Base-by-base conservation (phyloP, 2,888 invertebrate species). In the Rhimphoctona megacephalus region DNA sequence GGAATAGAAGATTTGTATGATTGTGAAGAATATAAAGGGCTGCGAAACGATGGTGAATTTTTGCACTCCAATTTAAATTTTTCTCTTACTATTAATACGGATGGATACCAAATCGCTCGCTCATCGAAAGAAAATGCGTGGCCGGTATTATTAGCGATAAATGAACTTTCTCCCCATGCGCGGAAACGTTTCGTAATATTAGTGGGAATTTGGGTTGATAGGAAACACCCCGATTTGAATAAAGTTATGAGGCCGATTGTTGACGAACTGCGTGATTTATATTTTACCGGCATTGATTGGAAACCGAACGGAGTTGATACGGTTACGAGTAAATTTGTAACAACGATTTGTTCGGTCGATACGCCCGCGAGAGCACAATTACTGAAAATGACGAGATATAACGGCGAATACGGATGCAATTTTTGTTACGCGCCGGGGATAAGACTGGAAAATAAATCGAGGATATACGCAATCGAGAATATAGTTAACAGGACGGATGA, bases 51-150 rank as follows among this genome's bases (percentile, higher is more conserved):
- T 9, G 66, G 77, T 14, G 6, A 61, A 30, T 83, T 83, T 83
- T 64, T 77, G 9, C 49, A 57, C 22, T 57, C 69, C 7, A 22
- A 61, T 36, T 70, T 52, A 4, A 83, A 86, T 81, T 83, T 76
- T 66, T 86, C 86, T 1, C 19, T 73, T 25, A 52, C 76, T 3
- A 30, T 86, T 14, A 83, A 80, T 39, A 86, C 83, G 39, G 81
- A 86, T 74, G 83, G 85, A 22, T 72, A 64, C 69, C 67, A 85
- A 61, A 83, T 81, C 19, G 69, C n/a, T n/a, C n/a, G n/a, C n/a
- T n/a, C n/a, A n/a, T n/a, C n/a, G n/a, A n/a, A n/a, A n/a, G n/a
- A n/a, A n/a, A n/a, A n/a, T n/a, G n/a, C n/a, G n/a, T n/a, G n/a
- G n/a, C n/a, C n/a, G n/a, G n/a, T n/a, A n/a, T n/a, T n/a, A n/a